These are phyloP conservation scores for Chorisops tibialis DNA, from an alignment of 2,888 invertebrate genomes.

Conservation along the genomic window DNA sequence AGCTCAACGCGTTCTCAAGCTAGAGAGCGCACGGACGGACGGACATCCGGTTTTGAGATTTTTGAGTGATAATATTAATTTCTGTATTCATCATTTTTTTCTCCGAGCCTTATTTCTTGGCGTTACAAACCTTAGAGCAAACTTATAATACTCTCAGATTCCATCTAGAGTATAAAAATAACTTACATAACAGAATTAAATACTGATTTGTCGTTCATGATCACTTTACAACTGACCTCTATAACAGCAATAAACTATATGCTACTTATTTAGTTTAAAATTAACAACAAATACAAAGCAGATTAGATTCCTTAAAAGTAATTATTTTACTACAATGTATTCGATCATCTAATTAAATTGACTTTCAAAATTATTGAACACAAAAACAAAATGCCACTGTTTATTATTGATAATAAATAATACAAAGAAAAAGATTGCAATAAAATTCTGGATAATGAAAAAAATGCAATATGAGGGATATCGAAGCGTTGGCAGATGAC, in stretches of 20 bases:
- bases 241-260: neutral
- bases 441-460: neutral
- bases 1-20: no score
- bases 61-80: no score
- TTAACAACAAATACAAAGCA: neutral
- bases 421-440: neutral
- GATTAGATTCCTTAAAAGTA: neutral
- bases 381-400: neutral
- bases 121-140: no score
- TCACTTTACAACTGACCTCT: slow-evolving; percentile 21
- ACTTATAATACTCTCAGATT: no score
- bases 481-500: neutral
- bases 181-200: no score
- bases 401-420: neutral
- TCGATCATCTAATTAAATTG: slow-evolving; percentile 20
- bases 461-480: neutral
- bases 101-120: no score
- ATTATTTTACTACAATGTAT: neutral
- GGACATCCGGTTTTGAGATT: no score
- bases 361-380: slow-evolving; percentile 9
- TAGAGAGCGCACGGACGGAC: no score
- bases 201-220: slow-evolving; percentile 1
- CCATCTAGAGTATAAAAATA: no score
- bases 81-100: no score
- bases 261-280: neutral